Base-by-base conservation (phyloP, 1,140 invertebrate species). In the Oryzaephilus surinamensis region DNA sequence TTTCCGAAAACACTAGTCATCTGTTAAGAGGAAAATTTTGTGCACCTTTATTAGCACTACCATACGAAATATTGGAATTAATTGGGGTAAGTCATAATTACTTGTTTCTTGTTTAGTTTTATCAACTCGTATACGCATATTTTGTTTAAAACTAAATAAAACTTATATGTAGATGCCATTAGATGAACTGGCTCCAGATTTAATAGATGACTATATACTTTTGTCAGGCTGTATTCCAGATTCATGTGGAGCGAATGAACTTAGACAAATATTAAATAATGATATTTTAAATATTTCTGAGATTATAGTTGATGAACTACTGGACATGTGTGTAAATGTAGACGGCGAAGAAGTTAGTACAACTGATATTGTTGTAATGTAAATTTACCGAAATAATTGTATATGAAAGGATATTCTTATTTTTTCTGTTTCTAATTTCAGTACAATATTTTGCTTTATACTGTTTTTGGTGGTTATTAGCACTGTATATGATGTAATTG, bases 11-110 rank as follows among this genome's bases (percentile, higher is more conserved):
- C n/a, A n/a, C n/a, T n/a, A n/a, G n/a, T n/a, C n/a, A n/a, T n/a
- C n/a, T n/a, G n/a, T n/a, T n/a, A n/a, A n/a, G n/a, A 17, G 27
- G 6, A 12, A 27, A 38, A 38, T 38, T 14, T 13, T 20, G 12
- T 26, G 36, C n/a, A 38, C 29, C 13, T 30, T 14, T 21, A 30
- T 26, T 27, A 17, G 24, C 6, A 6, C 14, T 19, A 21, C 24
- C 19, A 15, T 31, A 10, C 19, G 14, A 3, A 19, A 30, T 13
- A 20, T 38, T 6, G 23, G 30, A 10, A 7, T 24, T 10, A 1
- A 24, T 24, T 6, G 11, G 3, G 2, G 4, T 10, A 24, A 11
- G 11, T 10, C 23, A 24, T n/a, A 10, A 24, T n/a, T 21, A 6
- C 10, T n/a, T n/a, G 11, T 11, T n/a, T 4, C n/a, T n/a, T n/a